Conservation (phyloP, 2,113 vertebrate species). For the Nothocercus julius region DNA sequence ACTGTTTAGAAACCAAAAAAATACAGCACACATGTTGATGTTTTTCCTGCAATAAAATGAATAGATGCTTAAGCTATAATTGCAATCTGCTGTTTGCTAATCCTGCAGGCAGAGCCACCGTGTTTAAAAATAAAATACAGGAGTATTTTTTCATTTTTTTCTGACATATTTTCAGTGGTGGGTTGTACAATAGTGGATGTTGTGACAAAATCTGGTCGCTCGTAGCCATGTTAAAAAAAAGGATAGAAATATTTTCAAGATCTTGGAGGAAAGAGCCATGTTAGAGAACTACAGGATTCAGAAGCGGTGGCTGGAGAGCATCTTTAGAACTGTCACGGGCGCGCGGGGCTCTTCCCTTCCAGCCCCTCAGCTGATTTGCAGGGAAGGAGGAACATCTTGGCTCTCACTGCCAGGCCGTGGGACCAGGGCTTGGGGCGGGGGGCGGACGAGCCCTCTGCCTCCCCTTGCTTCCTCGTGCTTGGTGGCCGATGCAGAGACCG, state of each 20-base stretch:
- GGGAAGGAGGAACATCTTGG: accelerated
- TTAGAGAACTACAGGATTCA: not conserved
- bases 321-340: not conserved
- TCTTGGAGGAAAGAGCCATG: not conserved
- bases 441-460: not conserved
- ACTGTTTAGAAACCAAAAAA: constrained; percentile 13
- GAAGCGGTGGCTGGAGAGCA: not conserved
- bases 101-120: not conserved
- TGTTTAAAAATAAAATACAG: not conserved
- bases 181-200: not conserved
- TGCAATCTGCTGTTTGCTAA: not conserved
- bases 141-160: not conserved
- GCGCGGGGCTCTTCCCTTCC: not conserved
- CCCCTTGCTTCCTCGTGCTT: not conserved
- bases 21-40: constrained; percentile 6
- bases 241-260: not conserved
- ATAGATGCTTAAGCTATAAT: not conserved
- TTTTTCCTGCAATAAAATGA: constrained; percentile 33
- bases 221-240: not conserved
- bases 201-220: not conserved
- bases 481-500: not conserved
- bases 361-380: not conserved
- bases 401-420: not conserved
- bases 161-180: not conserved
- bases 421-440: not conserved